Base-by-base conservation (phyloP, 1,140 invertebrate genomes). In the Meloidogyne hapla region DNA sequence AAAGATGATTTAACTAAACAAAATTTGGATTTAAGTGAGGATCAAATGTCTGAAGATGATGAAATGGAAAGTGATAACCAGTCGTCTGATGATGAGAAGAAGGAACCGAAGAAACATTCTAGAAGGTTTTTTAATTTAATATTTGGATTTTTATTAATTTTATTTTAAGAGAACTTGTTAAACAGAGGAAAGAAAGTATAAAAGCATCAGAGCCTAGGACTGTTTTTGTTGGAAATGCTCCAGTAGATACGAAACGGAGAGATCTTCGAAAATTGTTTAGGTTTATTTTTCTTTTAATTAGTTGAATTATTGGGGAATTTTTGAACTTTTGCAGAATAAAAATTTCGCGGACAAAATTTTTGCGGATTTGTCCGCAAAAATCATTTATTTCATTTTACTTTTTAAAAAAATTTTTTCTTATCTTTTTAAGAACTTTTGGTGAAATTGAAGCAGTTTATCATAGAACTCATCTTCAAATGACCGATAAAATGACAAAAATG, bases 221-320 rank as follows among this genome's bases (percentile, higher is more conserved):
- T 9, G 56, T 73, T 56, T 73, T 73, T 63, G 56, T 73, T 21
- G 71, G 71, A n/a, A 73, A 73, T 73, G 71, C 48, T 23, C 71
- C 71, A 9, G 13, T 45, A 21, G 13, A n/a, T 21, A 56, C 28
- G 18, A 63, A 21, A 33, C 71, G 56, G 21, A 56, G 71, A 38
- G 71, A 56, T 23, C 21, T 73, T 63, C 10, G n/a, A 21, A 56
- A 73, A 28, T 40, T 73, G 13, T 73, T 73, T 45, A 64, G 56
- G 71, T 73, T 56, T 33, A 10, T 25, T 38, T 8, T 28, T 33
- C 9, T 33, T 33, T 33, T 33, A 33, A 33, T 33, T 33, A 8
- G 33, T 33, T 33, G 33, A 8, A 33, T 33, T 33, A 8, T 3
- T 33, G 33, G 33, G n/a, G n/a, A n/a, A n/a, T n/a, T n/a, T n/a